These are phyloP conservation scores for Coregonus ussuriensis DNA, from an alignment of 2,797 vertebrate genomes.

Conservation along the genomic window DNA sequence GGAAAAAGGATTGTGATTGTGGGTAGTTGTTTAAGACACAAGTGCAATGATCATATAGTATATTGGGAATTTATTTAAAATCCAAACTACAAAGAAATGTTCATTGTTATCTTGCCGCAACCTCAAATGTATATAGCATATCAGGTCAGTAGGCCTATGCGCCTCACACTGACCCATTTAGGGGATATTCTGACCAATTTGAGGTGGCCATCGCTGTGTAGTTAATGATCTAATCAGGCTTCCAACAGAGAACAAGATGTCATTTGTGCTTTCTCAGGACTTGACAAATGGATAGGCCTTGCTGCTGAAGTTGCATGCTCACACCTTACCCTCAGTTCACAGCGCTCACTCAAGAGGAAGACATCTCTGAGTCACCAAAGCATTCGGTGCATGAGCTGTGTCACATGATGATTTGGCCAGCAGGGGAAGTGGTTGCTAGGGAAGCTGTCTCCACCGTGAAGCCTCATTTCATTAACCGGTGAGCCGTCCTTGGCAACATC, in stretches of 20 bases:
- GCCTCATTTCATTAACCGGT: conserved; percentile 26
- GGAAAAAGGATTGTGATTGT: background rate
- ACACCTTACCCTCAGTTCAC: background rate
- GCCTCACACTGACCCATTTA: background rate
- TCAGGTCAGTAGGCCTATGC: background rate
- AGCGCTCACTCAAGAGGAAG: background rate
- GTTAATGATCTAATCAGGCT: conserved; percentile 1
- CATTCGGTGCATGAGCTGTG: conserved; percentile 8
- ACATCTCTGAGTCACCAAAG: conserved; percentile 20
- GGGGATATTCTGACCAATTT: background rate
- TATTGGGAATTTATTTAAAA: background rate
- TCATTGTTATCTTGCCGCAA: background rate
- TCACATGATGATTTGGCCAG: conserved; percentile 50
- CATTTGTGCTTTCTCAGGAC: background rate
- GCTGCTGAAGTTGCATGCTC: conserved; percentile 5
- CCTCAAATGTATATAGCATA: background rate
- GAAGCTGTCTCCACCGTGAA: conserved; percentile 25
- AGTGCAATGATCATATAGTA: no score
- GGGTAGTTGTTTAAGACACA: no score
- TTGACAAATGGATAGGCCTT: background rate
- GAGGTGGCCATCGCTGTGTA: background rate
- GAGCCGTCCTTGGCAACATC: conserved; percentile 46
- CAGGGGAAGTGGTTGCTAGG: conserved; percentile 44
- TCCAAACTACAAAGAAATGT: background rate
- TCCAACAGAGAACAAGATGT: background rate